Conservation (phyloP, 2,797 vertebrate genomes). For the Streptopelia turtur region DNA sequence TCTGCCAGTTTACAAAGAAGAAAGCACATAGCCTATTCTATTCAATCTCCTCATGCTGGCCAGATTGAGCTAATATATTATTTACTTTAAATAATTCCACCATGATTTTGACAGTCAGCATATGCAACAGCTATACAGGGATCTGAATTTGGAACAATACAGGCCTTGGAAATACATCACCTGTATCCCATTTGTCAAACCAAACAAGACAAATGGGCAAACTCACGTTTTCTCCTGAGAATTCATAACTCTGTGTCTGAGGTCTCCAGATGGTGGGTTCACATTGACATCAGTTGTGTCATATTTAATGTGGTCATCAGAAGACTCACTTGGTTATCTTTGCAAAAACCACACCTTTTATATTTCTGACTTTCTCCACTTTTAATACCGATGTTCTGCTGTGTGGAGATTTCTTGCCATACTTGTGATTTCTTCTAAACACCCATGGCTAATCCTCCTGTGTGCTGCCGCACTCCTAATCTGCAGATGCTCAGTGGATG, state of each 20-base stretch:
- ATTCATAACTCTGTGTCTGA: not conserved
- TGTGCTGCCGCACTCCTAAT: not conserved
- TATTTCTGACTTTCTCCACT: not conserved
- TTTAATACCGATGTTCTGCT: conserved; percentile 1
- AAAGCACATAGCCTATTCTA: not conserved
- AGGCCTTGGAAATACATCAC: not conserved
- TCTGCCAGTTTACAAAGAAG: not conserved
- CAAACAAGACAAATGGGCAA: not conserved
- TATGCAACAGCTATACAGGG: not conserved
- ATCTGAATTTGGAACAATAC: not conserved
- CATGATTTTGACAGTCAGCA: not conserved
- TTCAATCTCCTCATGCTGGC: not conserved
- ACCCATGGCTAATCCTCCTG: not conserved
- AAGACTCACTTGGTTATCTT: not conserved
- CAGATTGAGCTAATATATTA: not conserved
- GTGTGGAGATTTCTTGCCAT: not conserved
- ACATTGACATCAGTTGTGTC: not conserved
- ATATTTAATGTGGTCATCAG: conserved; percentile 22
- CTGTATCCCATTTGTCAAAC: not conserved
- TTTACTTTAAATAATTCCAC: not conserved
- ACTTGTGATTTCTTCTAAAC: not conserved
- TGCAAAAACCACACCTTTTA: conserved; percentile 44
- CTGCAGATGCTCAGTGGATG: not conserved
- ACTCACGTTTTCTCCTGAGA: not conserved
- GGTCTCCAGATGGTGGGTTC: not conserved